Evolutionary conservation across 2,113 vertebrate genomes (phyloP).

Genomic region (Pantherophis guttatus): DNA sequence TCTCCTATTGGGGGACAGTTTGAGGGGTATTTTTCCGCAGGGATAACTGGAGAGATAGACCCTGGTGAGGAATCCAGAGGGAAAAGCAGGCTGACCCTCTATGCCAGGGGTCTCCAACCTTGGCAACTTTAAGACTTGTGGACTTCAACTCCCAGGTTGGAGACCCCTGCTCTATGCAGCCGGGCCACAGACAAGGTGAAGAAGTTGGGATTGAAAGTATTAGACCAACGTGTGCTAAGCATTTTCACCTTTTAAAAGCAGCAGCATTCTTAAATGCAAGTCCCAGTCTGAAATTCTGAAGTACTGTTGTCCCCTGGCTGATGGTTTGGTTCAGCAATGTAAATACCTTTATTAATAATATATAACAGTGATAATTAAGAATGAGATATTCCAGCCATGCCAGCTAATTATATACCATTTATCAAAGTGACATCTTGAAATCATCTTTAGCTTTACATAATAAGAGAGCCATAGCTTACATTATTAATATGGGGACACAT

Average conservation of each 20-base stretch:
- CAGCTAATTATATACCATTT: constrained; percentile 40
- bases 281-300: constrained; percentile 2
- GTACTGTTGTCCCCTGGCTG: constrained; percentile 11
- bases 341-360: constrained; percentile 54
- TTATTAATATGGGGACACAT: neutral
- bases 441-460: fast-evolving
- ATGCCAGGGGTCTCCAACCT: no score
- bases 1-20: neutral
- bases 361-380: constrained; percentile 43
- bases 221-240: neutral
- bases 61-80: neutral
- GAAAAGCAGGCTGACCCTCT: neutral
- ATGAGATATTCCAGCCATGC: constrained; percentile 21
- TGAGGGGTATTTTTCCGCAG: neutral
- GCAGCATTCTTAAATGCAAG: neutral
- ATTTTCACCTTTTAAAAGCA: neutral
- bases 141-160: no score
- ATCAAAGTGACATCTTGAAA: constrained; percentile 29
- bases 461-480: neutral
- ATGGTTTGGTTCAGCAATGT: constrained; percentile 28
- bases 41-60: neutral
- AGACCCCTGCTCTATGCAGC: neutral
- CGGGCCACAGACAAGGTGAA: neutral
- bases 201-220: neutral
- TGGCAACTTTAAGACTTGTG: no score